These are phyloP conservation scores for Disparrhopalites patrizii DNA, from an alignment of 2,888 invertebrate species.

Conservation along the genomic window DNA sequence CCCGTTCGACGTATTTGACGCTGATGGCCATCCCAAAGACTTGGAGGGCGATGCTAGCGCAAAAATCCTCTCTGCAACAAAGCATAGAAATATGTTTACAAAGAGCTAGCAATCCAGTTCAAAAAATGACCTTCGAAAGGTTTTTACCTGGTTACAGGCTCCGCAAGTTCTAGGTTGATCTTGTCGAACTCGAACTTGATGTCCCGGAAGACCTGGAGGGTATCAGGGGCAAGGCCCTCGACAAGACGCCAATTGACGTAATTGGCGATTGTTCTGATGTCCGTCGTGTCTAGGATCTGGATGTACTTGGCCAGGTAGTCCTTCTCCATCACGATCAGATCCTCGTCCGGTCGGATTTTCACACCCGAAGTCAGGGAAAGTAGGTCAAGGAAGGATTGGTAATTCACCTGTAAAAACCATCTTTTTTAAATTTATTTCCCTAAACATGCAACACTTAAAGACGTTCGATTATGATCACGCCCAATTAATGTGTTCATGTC, in stretches of 20 bases:
- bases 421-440: no score
- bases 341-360: conserved; percentile 25
- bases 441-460: no score
- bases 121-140: background rate
- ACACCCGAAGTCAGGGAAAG: conserved; percentile 36
- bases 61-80: conserved; percentile 30
- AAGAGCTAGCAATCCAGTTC: no score
- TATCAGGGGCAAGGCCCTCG: conserved; percentile 34
- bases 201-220: conserved; percentile 43
- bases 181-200: conserved; percentile 44
- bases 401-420: no score
- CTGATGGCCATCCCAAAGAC: conserved; percentile 46
- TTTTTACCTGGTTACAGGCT: conserved; percentile 37
- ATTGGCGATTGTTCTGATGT: conserved; percentile 33
- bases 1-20: conserved; percentile 38
- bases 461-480: no score
- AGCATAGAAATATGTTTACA: background rate
- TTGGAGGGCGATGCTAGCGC: conserved; percentile 33
- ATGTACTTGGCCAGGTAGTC: conserved; percentile 31
- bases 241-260: conserved; percentile 43
- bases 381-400: background rate
- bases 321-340: conserved; percentile 36
- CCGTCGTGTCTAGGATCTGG: conserved; percentile 22
- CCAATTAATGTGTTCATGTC: no score
- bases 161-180: conserved; percentile 37